phyloP scores from a whole-genome alignment of 2,113 vertebrate genomes.

The Dasyprocta punctata region DNA sequence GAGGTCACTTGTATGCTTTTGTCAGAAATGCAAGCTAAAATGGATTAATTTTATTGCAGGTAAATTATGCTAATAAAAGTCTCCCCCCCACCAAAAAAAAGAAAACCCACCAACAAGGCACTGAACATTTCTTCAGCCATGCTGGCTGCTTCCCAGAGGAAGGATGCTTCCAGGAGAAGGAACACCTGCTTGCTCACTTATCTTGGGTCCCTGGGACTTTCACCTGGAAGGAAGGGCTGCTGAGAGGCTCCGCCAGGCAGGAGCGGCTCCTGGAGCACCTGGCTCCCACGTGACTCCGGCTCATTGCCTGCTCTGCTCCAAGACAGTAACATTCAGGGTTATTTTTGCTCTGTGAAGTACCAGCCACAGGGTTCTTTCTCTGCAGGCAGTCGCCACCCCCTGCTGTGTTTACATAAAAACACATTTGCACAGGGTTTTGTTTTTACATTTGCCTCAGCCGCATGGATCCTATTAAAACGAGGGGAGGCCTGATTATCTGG shows the following conservation, averaged over 20 bases:
- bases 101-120: background rate
- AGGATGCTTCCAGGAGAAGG: background rate
- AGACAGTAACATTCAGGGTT: background rate
- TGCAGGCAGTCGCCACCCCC: conserved; percentile 52
- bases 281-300: background rate
- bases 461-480: conserved; percentile 18
- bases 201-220: background rate
- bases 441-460: conserved; percentile 58
- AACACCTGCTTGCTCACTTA: conserved; percentile 54
- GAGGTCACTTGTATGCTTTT: background rate
- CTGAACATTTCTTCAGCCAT: background rate
- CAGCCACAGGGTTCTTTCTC: conserved; percentile 65
- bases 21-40: background rate
- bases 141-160: background rate
- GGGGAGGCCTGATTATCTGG: background rate
- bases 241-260: background rate
- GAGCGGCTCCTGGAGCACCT: conserved; percentile 5
- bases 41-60: background rate
- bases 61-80: background rate
- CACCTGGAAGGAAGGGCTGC: background rate
- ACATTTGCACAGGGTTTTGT: conserved; percentile 77
- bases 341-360: conserved; percentile 57
- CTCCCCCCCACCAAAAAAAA: background rate
- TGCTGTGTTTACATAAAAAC: conserved; percentile 79
- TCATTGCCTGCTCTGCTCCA: background rate